Evolutionary conservation across 2,888 invertebrate genomes (phyloP).

Genomic region (Drosophila tanythrix): DNA sequence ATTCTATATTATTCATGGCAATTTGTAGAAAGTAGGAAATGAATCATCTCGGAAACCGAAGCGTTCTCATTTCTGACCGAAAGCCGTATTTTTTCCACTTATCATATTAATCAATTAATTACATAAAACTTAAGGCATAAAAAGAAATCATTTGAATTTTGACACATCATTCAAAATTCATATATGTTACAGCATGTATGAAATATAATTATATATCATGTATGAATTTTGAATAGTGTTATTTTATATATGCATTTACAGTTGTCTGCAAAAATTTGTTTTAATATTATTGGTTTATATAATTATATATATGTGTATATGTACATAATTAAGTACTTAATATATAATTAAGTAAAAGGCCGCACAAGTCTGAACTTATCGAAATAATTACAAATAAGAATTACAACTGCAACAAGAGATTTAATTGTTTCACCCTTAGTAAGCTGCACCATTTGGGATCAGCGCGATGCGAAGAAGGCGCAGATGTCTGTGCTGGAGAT

Average conservation of each 20-base stretch:
- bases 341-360: neutral
- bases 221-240: too few relatives aligned
- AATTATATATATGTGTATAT: too few relatives aligned
- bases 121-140: too few relatives aligned
- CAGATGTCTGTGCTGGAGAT: constrained; percentile 97
- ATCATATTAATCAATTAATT: too few relatives aligned
- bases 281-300: neutral
- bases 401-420: neutral
- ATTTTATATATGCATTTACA: neutral
- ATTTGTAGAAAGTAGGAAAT: neutral
- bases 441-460: constrained; percentile 98
- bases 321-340: too few relatives aligned
- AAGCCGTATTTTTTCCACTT: neutral
- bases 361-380: too few relatives aligned
- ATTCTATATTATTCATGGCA: neutral
- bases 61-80: neutral
- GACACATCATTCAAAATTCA: too few relatives aligned
- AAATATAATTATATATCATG: too few relatives aligned
- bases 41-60: neutral
- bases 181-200: too few relatives aligned
- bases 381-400: neutral
- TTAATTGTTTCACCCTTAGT: constrained; percentile 86
- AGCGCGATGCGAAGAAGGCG: constrained; percentile 94
- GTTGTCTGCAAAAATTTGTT: neutral
- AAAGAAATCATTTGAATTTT: too few relatives aligned